Evolutionary conservation across 2,888 invertebrate genomes (phyloP).

Genomic region (Caenorhabditis uteleia): DNA sequence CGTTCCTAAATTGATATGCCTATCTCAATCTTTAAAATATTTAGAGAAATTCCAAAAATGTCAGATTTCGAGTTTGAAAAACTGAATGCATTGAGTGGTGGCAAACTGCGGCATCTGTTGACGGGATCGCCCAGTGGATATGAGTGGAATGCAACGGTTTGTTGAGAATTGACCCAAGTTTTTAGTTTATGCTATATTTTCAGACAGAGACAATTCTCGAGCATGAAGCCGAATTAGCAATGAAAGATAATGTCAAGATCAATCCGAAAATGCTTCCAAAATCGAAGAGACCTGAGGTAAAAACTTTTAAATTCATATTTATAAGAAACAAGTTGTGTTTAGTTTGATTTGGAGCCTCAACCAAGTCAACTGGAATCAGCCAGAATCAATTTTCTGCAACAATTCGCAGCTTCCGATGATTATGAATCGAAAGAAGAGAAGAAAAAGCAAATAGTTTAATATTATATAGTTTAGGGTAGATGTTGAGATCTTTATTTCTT

Average conservation of each 20-base stretch:
- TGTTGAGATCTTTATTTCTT: too few relatives aligned
- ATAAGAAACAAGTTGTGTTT: conserved; percentile 12
- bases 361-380: conserved; percentile 26
- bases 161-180: neutral
- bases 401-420: too few relatives aligned
- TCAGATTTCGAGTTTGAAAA: conserved; percentile 61
- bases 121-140: conserved; percentile 69
- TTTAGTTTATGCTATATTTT: conserved; percentile 5
- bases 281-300: conserved; percentile 37
- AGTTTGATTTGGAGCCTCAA: conserved; percentile 16
- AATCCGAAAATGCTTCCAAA: conserved; percentile 65
- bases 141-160: conserved; percentile 65
- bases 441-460: too few relatives aligned
- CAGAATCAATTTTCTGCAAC: conserved; percentile 28
- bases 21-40: too few relatives aligned
- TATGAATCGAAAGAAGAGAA: neutral
- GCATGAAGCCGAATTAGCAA: conserved; percentile 51
- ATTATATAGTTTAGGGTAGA: too few relatives aligned
- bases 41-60: conserved; percentile 65
- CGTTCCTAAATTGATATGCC: neutral
- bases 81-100: conserved; percentile 61
- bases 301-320: neutral
- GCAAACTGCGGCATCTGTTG: conserved; percentile 66
- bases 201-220: conserved; percentile 64
- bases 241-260: conserved; percentile 46